phyloP scores from a whole-genome alignment of 2,797 vertebrate species.

The Spondyliosoma cantharus region DNA sequence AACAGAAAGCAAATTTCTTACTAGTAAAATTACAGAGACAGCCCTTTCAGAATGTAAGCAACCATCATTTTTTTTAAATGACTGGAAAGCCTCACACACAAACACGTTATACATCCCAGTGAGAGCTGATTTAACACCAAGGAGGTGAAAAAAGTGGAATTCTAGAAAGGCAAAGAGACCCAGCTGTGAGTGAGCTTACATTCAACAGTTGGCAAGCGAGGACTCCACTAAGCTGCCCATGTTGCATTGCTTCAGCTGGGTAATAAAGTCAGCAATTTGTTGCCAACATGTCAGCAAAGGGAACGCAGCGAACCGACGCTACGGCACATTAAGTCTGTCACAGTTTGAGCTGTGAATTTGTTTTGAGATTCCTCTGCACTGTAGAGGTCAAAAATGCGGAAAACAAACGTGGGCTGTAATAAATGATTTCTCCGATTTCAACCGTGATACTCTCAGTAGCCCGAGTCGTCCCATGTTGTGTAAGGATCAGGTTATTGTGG shows the following conservation, averaged over 20 bases:
- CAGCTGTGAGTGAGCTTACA: conserved; percentile 18
- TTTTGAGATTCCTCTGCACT: neutral
- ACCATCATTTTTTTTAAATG: neutral
- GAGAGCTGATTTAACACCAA: neutral
- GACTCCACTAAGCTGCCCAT: conserved; percentile 29
- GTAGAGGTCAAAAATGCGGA: neutral
- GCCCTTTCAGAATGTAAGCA: neutral
- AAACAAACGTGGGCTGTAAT: too few species aligned
- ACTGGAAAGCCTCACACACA: neutral
- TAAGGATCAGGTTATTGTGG: neutral
- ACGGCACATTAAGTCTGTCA: neutral
- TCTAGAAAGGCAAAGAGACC: neutral
- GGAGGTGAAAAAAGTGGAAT: neutral
- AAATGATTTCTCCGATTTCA: too few species aligned
- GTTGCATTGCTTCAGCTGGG: conserved; percentile 6
- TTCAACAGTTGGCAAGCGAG: neutral
- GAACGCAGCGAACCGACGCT: neutral
- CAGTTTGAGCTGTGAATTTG: neutral
- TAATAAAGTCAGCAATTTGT: conserved; percentile 1
- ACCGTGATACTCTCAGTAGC: too few species aligned
- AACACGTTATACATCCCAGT: neutral
- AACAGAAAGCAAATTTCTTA: neutral
- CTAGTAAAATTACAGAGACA: neutral
- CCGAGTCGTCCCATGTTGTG: neutral
- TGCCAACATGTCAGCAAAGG: neutral